These are phyloP conservation scores for Bombus waltoni DNA, from an alignment of 1,140 invertebrate species.

Conservation along the genomic window DNA sequence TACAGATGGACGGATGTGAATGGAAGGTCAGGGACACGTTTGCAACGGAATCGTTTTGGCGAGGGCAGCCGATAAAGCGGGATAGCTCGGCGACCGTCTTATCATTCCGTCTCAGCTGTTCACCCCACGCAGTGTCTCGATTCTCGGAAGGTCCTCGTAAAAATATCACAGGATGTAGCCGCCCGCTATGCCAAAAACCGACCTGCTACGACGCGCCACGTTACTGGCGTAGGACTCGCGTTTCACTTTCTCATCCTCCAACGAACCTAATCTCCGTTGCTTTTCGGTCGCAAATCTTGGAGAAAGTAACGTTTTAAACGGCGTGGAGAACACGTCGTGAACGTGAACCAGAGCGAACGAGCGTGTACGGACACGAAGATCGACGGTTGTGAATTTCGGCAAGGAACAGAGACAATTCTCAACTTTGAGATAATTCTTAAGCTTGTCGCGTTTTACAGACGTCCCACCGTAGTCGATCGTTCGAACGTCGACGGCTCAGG, in stretches of 20 bases:
- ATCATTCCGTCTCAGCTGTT: slow-evolving; percentile 74
- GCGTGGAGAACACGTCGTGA: background rate
- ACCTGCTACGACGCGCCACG: slow-evolving; percentile 34
- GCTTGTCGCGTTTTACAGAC: too few species aligned
- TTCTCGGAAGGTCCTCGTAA: slow-evolving; percentile 75
- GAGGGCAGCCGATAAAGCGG: slow-evolving; percentile 57
- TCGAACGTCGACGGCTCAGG: background rate
- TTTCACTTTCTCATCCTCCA: slow-evolving; percentile 46
- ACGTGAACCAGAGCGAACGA: too few species aligned
- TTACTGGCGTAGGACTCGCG: slow-evolving; percentile 46
- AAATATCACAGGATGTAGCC: slow-evolving; percentile 73
- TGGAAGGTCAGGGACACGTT: slow-evolving; percentile 58
- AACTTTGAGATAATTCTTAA: too few species aligned
- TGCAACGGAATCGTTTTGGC: slow-evolving; percentile 48
- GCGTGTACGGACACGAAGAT: background rate
- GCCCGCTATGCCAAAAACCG: slow-evolving; percentile 60
- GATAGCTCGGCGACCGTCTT: slow-evolving; percentile 59
- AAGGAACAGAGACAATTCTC: background rate
- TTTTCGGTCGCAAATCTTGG: background rate
- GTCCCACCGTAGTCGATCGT: background rate
- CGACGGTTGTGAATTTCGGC: background rate
- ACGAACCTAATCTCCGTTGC: background rate
- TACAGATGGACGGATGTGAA: slow-evolving; percentile 50
- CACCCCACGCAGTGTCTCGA: slow-evolving; percentile 58
- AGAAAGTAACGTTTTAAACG: background rate